Percentiles rank a stretch among this genome's conserved stretches.
Evolutionary conservation across 2,797 vertebrate species (phyloP).

Genomic region (Lepilemur septentrionalis): DNA sequence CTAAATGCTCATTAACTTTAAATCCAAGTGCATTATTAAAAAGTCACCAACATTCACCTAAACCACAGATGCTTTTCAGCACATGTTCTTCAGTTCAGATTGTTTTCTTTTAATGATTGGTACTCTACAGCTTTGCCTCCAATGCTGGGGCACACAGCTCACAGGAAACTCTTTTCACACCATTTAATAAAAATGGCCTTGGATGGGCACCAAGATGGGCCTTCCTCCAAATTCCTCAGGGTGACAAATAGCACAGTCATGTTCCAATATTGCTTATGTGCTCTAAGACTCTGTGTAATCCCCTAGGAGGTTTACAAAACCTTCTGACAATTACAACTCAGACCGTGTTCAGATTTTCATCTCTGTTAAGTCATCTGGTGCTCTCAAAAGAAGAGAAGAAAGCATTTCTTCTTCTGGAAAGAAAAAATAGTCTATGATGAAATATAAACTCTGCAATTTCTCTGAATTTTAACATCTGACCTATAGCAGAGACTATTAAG

Average conservation of each 20-base stretch:
- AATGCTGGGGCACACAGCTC: not conserved
- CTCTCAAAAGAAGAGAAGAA: not conserved
- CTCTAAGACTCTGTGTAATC: not conserved
- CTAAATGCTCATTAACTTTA: not conserved
- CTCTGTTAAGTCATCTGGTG: not conserved
- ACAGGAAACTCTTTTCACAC: not conserved
- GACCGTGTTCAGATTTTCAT: not conserved
- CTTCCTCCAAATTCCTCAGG: not conserved
- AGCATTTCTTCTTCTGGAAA: not conserved
- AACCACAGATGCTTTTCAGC: not conserved
- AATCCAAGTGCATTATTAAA: not conserved
- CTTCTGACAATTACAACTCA: not conserved
- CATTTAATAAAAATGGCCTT: not conserved
- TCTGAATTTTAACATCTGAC: not conserved
- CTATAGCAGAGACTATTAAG: not conserved
- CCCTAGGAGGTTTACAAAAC: not conserved
- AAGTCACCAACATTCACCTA: not conserved
- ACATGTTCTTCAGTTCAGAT: not conserved
- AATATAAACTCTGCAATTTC: conserved; percentile 11
- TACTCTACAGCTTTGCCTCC: not conserved
- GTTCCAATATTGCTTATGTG: not conserved
- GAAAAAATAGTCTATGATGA: not conserved
- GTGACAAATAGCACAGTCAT: not conserved
- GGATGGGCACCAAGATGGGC: not conserved
- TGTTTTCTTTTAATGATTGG: not conserved